Evolutionary conservation across 2,888 invertebrate species (phyloP), one percentile per base, ranked within the genome.

Genomic region (Corbicula japonica): DNA sequence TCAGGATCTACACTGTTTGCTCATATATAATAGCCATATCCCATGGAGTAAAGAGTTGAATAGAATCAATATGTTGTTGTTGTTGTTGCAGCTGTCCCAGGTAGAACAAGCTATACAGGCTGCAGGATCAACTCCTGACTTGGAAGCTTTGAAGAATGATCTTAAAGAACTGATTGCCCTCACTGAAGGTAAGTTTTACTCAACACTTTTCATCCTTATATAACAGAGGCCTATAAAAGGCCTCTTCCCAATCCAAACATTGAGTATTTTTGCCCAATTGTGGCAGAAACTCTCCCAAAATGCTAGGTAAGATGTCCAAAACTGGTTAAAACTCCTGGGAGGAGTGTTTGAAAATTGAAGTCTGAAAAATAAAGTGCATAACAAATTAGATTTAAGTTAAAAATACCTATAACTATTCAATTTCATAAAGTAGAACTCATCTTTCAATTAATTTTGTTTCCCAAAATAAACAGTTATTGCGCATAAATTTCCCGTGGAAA

Each of bases 31-130:
- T n/a, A n/a, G n/a, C n/a, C n/a, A n/a, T n/a, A n/a, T n/a, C n/a
- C n/a, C n/a, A n/a, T n/a, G n/a, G n/a, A n/a, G n/a, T n/a, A n/a
- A n/a, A n/a, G n/a, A n/a, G n/a, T n/a, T n/a, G n/a, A n/a, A n/a
- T n/a, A n/a, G n/a, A n/a, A n/a, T n/a, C n/a, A n/a, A 50, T 4
- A 3, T 50, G 0, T 28, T n/a, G 1, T 60, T 21, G 32, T 52
- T 65, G 1, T 50, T 26, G 32, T 83, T 82, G 23, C 85, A 89
- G 89, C 56, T 88, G n/a, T 50, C 83, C 6, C 89, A 89, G 21
- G 86, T 89, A 1, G 83, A 84, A 12, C 85, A 85, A 63, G 86
- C 86, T 12, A 76, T 89, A 10, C 80, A 83, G 38, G 86, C 85
- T n/a, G 85, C 84, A 26, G 87, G 86, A n/a, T 78, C 69, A 18